These are phyloP conservation scores for Neocrepidodera transversa DNA, from an alignment of 2,888 invertebrate genomes.

Conservation along the genomic window DNA sequence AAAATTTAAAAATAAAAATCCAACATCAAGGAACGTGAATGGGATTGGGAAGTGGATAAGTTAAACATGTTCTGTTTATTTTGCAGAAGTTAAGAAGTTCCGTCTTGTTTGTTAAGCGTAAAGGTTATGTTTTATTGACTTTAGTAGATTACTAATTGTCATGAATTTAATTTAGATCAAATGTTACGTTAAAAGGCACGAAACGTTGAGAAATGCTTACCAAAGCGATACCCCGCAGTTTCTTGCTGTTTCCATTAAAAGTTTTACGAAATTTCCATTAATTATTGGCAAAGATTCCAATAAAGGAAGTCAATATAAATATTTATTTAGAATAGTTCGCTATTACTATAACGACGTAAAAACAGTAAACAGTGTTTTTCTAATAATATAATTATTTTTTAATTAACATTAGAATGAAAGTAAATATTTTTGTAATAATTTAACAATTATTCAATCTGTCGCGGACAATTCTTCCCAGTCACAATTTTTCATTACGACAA, in stretches of 20 bases:
- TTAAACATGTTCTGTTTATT: conserved; percentile 6
- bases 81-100: not conserved
- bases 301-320: too few species aligned
- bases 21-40: not conserved
- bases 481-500: too few species aligned
- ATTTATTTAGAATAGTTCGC: too few species aligned
- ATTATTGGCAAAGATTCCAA: too few species aligned
- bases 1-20: not conserved
- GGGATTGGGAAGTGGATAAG: not conserved
- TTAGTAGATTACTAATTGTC: conserved; percentile 12
- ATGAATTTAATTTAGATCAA: conserved; percentile 10
- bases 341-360: too few species aligned
- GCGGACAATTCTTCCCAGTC: too few species aligned
- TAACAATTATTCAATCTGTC: too few species aligned
- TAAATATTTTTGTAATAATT: too few species aligned
- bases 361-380: too few species aligned
- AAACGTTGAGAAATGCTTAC: not conserved
- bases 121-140: conserved; percentile 13
- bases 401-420: too few species aligned
- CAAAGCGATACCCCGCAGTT: not conserved
- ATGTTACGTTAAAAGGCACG: conserved; percentile 4
- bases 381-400: too few species aligned
- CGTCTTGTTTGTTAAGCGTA: not conserved
- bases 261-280: too few species aligned
- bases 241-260: not conserved